phyloP scores from a whole-genome alignment of 2,113 vertebrate genomes.

The Amphiprion percula region DNA sequence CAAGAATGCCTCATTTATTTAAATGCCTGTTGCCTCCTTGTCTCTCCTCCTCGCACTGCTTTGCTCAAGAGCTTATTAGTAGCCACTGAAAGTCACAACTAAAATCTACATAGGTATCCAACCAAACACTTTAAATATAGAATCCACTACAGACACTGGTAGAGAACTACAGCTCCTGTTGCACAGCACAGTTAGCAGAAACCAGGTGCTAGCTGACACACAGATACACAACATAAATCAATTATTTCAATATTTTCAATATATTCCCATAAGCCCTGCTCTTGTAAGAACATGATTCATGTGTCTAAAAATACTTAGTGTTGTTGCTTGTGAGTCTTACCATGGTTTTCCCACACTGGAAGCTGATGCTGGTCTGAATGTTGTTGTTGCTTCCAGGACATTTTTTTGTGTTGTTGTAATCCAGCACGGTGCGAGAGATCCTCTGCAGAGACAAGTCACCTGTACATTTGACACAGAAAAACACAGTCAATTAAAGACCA shows the following conservation, averaged over 20 bases:
- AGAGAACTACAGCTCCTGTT: too few species aligned
- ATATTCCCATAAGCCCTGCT: background rate
- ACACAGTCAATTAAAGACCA: background rate
- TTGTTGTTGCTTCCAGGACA: slow-evolving; percentile 79
- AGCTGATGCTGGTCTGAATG: slow-evolving; percentile 91
- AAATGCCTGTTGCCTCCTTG: too few species aligned
- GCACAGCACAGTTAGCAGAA: background rate
- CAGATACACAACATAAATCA: background rate
- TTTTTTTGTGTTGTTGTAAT: slow-evolving; percentile 79
- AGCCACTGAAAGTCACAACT: too few species aligned
- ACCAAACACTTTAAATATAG: too few species aligned
- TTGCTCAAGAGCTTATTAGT: too few species aligned
- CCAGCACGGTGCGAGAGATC: slow-evolving; percentile 83
- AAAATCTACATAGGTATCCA: too few species aligned
- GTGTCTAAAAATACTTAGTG: background rate
- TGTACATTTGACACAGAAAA: slow-evolving; percentile 57
- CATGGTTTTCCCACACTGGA: slow-evolving; percentile 95
- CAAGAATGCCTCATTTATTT: too few species aligned
- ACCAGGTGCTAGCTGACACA: background rate
- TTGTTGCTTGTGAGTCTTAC: slow-evolving; percentile 80
- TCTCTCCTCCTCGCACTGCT: too few species aligned
- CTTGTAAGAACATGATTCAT: background rate
- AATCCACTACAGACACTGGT: too few species aligned
- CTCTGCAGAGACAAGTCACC: slow-evolving; percentile 83
- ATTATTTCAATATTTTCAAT: background rate